These are phyloP conservation scores for Caenorhabditis angaria DNA, from an alignment of 2,888 invertebrate genomes.

Conservation along the genomic window DNA sequence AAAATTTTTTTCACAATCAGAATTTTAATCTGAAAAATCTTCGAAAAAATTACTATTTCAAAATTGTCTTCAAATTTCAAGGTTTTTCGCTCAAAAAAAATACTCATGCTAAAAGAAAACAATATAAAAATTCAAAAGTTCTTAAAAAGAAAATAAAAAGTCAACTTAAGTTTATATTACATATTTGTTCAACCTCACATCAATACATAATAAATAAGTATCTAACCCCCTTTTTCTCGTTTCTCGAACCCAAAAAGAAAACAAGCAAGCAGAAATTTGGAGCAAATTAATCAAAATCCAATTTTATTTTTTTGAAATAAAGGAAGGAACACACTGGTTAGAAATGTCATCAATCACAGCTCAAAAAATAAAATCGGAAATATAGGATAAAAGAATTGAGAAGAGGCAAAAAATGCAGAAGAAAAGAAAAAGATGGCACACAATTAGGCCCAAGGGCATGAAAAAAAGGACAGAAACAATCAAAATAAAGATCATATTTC, in stretches of 20 bases:
- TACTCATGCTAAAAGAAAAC: no score
- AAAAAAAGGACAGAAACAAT: background rate
- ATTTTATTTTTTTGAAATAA: conserved; percentile 1
- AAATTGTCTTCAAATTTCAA: no score
- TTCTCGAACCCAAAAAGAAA: background rate
- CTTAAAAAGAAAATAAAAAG: no score
- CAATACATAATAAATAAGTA: background rate
- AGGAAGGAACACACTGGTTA: no score
- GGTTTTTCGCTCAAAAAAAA: no score
- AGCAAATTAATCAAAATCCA: conserved; percentile 1
- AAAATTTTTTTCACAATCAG: no score
- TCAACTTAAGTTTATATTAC: no score
- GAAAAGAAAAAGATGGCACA: background rate
- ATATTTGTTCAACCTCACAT: background rate
- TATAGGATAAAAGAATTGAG: no score
- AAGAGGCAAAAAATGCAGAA: background rate
- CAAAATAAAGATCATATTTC: conserved; percentile 2
- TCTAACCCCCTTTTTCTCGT: background rate
- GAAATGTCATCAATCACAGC: background rate
- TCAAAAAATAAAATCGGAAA: no score
- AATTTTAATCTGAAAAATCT: no score
- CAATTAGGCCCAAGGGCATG: conserved; percentile 11
- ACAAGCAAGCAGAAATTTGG: background rate
- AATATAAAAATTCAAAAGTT: no score
- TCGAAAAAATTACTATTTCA: no score